Percentiles rank a stretch among this genome's conserved stretches.
Conservation (phyloP, 2,888 invertebrate species). For the Aleiodes alternator region DNA sequence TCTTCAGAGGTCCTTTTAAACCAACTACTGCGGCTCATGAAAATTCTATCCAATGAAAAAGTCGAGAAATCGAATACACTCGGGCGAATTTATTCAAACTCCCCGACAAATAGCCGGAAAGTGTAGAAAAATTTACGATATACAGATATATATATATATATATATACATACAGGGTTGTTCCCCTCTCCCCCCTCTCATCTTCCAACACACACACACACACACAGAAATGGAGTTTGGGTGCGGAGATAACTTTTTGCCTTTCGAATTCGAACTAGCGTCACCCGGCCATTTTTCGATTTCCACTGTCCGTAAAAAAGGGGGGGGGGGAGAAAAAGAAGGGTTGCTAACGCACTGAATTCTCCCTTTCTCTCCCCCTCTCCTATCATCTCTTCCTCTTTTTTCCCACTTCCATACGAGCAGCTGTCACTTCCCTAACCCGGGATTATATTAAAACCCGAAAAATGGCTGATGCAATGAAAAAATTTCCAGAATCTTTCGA, state of each 20-base stretch:
- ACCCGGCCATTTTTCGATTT: conserved; percentile 54
- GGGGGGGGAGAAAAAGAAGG: conserved; percentile 37
- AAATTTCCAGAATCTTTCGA: too few relatives aligned
- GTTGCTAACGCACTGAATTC: conserved; percentile 46
- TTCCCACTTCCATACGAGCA: not conserved
- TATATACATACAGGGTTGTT: not conserved
- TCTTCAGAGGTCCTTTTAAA: conserved; percentile 33
- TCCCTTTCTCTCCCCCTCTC: conserved; percentile 19
- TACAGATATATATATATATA: conserved; percentile 45
- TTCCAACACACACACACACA: conserved; percentile 21
- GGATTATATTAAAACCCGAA: not conserved
- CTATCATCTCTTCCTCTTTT: not conserved
- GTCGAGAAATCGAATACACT: conserved; percentile 59
- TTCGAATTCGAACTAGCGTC: conserved; percentile 49
- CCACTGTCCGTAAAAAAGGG: conserved; percentile 43
- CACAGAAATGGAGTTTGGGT: conserved; percentile 41
- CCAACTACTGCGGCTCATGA: conserved; percentile 52
- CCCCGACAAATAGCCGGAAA: conserved; percentile 60
- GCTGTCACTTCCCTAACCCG: not conserved
- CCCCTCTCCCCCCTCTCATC: too few relatives aligned
- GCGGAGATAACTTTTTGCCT: conserved; percentile 56
- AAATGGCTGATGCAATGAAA: not conserved
- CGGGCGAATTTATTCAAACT: conserved; percentile 60
- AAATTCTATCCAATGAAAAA: conserved; percentile 59
- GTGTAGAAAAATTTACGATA: conserved; percentile 61